These are phyloP conservation scores for Peromyscus attwateri DNA, from an alignment of 2,797 vertebrate genomes.

Conservation along the genomic window DNA sequence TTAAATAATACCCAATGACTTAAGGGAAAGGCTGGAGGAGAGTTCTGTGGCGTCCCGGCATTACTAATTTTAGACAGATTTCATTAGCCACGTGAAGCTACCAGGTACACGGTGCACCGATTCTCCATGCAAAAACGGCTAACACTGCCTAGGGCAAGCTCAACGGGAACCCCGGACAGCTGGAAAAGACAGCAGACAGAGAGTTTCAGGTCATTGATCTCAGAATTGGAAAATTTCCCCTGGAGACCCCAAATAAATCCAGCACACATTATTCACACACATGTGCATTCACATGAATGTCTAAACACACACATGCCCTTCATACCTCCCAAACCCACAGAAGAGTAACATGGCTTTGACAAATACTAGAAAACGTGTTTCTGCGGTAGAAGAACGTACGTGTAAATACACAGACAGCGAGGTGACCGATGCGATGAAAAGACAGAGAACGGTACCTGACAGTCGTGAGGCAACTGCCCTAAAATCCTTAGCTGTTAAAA, in stretches of 20 bases:
- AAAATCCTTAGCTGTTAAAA: slow-evolving; percentile 2
- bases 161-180: slow-evolving; percentile 32
- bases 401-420: background rate
- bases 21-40: background rate
- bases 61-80: slow-evolving; percentile 40
- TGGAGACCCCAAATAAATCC: slow-evolving; percentile 58
- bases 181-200: slow-evolving; percentile 57
- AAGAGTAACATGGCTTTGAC: background rate
- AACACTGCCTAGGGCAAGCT: background rate
- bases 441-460: background rate
- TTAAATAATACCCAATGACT: slow-evolving; percentile 44
- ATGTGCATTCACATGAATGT: background rate
- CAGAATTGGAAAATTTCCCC: slow-evolving; percentile 69
- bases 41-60: background rate
- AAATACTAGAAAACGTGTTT: slow-evolving; percentile 1
- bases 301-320: no score
- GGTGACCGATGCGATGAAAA: background rate
- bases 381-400: background rate
- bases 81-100: background rate
- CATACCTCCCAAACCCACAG: background rate
- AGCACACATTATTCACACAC: background rate
- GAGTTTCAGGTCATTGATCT: slow-evolving; percentile 70
- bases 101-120: background rate
- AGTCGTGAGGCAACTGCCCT: background rate
- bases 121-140: background rate